Percentiles rank a stretch among this genome's conserved stretches.
These are phyloP conservation scores for Rhinophrynus dorsalis DNA, from an alignment of 2,797 vertebrate genomes.

Conservation along the genomic window DNA sequence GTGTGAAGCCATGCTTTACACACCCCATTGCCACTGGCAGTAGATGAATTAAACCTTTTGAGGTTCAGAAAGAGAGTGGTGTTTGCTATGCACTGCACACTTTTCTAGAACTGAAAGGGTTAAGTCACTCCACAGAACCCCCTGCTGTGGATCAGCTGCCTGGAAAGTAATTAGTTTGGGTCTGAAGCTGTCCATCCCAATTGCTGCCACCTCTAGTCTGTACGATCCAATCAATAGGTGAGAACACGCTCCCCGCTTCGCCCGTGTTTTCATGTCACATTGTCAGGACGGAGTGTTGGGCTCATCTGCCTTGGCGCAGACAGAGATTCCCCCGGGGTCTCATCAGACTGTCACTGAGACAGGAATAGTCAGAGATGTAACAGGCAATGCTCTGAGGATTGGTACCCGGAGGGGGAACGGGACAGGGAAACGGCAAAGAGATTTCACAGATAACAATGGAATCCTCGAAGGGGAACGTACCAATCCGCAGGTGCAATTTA, in stretches of 20 bases:
- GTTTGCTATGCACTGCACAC: too few species aligned
- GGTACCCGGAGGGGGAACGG: not conserved
- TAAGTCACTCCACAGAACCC: too few species aligned
- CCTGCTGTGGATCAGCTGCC: not conserved
- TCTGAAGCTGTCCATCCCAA: conserved; percentile 6
- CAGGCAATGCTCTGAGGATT: not conserved
- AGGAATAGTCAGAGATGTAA: not conserved
- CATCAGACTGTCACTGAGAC: conserved; percentile 14
- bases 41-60: too few species aligned
- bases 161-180: conserved; percentile 15
- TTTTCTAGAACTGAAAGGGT: too few species aligned
- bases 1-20: too few species aligned
- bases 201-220: conserved; percentile 16
- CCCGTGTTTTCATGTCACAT: conserved; percentile 32
- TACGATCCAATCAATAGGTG: conserved; percentile 34
- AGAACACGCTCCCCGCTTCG: not conserved
- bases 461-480: too few species aligned
- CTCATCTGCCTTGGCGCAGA: not conserved
- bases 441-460: too few species aligned
- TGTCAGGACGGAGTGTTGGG: conserved; percentile 16
- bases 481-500: too few species aligned
- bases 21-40: too few species aligned
- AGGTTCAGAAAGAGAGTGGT: too few species aligned
- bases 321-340: conserved; percentile 19
- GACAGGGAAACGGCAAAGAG: not conserved